phyloP scores from a whole-genome alignment of 2,113 vertebrate genomes.

The Cyphomyrus discorhynchus region DNA sequence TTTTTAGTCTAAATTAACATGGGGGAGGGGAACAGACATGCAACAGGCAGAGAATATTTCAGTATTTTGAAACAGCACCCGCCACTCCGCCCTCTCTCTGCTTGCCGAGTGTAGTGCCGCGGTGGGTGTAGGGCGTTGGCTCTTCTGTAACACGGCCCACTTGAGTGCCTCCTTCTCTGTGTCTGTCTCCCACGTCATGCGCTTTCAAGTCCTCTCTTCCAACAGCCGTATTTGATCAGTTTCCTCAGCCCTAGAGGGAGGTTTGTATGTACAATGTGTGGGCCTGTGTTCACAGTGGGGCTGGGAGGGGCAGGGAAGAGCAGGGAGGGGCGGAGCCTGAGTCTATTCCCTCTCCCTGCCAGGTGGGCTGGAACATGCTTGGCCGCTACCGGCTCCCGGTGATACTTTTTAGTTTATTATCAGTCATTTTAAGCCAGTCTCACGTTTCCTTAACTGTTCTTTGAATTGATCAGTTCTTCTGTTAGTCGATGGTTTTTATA shows the following conservation, averaged over 20 bases:
- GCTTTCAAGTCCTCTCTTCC: background rate
- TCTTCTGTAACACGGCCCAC: background rate
- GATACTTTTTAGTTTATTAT: background rate
- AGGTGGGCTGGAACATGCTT: background rate
- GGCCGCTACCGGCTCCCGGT: background rate
- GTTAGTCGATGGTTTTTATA: background rate
- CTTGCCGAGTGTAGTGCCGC: background rate
- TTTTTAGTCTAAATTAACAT: background rate
- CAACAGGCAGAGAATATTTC: background rate
- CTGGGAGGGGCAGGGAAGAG: background rate
- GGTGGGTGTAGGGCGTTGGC: background rate
- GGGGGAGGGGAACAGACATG: background rate
- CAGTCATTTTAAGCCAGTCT: background rate
- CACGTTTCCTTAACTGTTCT: background rate
- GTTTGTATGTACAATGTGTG: background rate
- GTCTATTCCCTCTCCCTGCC: background rate
- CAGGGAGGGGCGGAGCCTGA: background rate
- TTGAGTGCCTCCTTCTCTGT: background rate
- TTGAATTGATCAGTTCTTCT: background rate
- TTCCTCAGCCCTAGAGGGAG: background rate
- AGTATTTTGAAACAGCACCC: background rate
- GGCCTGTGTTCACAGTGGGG: background rate
- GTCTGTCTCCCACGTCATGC: background rate
- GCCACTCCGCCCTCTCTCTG: background rate
- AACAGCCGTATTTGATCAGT: background rate